A percentile compares a stretch with the other conserved stretches of the same genome.
phyloP scores from a whole-genome alignment of 2,797 vertebrate genomes.

The Chelonia mydas region DNA sequence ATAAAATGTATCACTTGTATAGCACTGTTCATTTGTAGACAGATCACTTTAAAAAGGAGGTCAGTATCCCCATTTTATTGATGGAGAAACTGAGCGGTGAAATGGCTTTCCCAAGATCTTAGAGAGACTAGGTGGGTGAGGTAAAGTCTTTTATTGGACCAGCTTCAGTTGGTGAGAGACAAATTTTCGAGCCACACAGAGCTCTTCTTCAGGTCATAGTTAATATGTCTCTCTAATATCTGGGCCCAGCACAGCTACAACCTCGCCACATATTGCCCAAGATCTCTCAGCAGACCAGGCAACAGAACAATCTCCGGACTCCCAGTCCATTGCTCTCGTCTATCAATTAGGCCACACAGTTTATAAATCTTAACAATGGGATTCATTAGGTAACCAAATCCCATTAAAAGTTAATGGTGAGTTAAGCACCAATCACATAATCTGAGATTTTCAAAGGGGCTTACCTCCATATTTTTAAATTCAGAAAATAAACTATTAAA shows the following conservation, averaged over 20 bases:
- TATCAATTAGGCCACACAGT: not conserved
- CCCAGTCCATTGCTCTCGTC: not conserved
- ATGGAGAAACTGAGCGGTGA: not conserved
- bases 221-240: not conserved
- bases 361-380: not conserved
- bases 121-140: not conserved
- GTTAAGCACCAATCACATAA: not conserved
- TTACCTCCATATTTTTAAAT: not conserved
- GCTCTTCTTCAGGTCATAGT: not conserved
- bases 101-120: not conserved
- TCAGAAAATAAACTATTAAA: not conserved
- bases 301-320: not conserved
- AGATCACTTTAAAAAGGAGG: not conserved
- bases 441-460: not conserved
- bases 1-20: not conserved
- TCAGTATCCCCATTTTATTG: not conserved
- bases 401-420: not conserved
- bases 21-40: accelerated
- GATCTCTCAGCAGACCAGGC: not conserved
- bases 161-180: not conserved
- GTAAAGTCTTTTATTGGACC: not conserved
- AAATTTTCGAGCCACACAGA: not conserved
- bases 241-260: too few species aligned
- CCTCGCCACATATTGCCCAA: not conserved
- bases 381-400: not conserved